These are phyloP conservation scores for Coregonus sp. DNA, from an alignment of 2,797 vertebrate genomes.

Conservation along the genomic window DNA sequence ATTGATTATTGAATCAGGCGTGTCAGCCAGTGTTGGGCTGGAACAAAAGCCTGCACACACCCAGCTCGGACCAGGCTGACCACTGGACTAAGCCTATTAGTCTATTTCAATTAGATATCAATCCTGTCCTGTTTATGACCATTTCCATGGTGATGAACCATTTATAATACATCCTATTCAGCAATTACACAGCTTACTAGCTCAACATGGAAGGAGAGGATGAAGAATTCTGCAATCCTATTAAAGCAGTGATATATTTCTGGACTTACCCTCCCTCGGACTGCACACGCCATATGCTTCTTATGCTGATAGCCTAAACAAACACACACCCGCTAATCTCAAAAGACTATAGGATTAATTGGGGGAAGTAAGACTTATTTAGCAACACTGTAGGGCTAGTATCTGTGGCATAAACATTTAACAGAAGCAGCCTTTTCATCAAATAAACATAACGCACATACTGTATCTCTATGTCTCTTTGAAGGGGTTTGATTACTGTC, in stretches of 20 bases:
- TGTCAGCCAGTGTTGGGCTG: not conserved
- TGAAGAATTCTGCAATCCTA: not conserved
- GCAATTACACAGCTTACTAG: not conserved
- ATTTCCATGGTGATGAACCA: not conserved
- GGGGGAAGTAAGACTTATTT: too few species aligned
- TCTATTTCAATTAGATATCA: not conserved
- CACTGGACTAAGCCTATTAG: not conserved
- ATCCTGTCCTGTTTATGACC: not conserved
- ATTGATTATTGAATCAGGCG: not conserved
- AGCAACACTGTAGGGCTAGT: not conserved
- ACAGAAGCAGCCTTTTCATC: not conserved
- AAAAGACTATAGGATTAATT: not conserved
- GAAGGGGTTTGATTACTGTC: not conserved
- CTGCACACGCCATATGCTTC: not conserved
- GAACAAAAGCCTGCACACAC: not conserved
- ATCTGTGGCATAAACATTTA: not conserved
- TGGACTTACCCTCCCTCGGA: not conserved
- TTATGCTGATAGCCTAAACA: not conserved
- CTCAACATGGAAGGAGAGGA: not conserved
- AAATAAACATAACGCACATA: too few species aligned
- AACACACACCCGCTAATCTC: not conserved
- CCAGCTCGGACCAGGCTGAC: not conserved
- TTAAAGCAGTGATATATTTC: conserved; percentile 4
- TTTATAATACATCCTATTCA: not conserved
- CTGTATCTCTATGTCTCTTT: too few species aligned